Evolutionary conservation across 2,888 invertebrate genomes (phyloP), one percentile per base, ranked within the genome.

Genomic region (Drosophila nigritarsus): DNA sequence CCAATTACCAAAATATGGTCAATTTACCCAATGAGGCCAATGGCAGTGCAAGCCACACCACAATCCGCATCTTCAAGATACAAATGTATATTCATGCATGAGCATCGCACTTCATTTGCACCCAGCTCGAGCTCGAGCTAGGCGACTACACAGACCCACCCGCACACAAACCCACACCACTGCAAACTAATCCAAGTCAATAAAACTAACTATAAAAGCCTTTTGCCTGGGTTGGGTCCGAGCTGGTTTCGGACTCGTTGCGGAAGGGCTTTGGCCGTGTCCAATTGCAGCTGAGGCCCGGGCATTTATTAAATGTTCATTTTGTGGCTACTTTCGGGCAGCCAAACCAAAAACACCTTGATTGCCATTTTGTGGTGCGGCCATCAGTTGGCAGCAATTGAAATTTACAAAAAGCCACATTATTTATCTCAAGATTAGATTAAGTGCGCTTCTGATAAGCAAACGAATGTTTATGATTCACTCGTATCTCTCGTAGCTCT

Each of bases 341-440:
- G 51, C 42, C 58, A 73, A 32, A 51, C 45, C 45, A 55, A 65
- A 78, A 70, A 78, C 80, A 80, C 75, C 76, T 78, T 72, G 76
- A 65, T 80, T 75, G 77, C 68, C 68, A 68, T 58, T 50, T 64
- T 78, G 65, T 30, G 65, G 65, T 59, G 40, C 38, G 56, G 53
- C 62, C 55, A 50, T 50, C 55, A 64, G 67, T 70, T 68, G 63
- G 49, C 55, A 53, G 70, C 85, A 85, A 85, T 89, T 89, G 82
- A 87, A 82, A 84, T 87, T 82, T 88, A 78, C 83, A 75, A 71
- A 89, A 80, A 82, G 87, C 85, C 87, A 83, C 80, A 83, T 85
- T 83, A 87, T 89, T 87, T 87, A 87, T 87, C 87, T 89, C 69
- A 73, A 89, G 86, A 86, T 89, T 86, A 87, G 87, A 89, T 87